Evolutionary conservation across 2,797 vertebrate species (phyloP), one percentile per base, ranked within the genome.

Genomic region (Trachurus trachurus): DNA sequence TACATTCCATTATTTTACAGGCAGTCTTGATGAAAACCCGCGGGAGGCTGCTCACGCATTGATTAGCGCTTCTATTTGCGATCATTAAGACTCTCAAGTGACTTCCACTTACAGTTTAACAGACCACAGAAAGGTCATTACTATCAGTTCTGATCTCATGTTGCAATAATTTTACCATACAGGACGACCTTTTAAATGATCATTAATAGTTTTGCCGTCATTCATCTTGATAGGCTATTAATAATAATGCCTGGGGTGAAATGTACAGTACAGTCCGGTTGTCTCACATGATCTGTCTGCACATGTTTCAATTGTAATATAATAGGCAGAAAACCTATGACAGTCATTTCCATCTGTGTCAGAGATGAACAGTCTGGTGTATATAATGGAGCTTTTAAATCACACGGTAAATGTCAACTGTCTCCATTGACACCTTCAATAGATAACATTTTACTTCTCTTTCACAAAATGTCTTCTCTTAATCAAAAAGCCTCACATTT

Each of bases 21-120:
- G 37, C 61, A 61, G 22, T 70, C 77, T 61, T 67, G 22, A 61
- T 71, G 57, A 61, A 77, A 76, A 56, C 66, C 65, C 42, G 11
- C 6, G 17, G 34, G 59, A 68, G 66, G n/a, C 15, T 13, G 49
- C 60, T 76, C 47, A 44, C 54, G 62, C 71, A 58, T 37, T 76
- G 71, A 88, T 84, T 74, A 80, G 70, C 50, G 71, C 49, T 85
- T 71, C 37, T 61, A 49, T 77, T 75, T 42, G 31, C 17, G 31
- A 64, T 54, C 64, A 83, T 85, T 77, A 87, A 73, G 53, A 74
- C 47, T 82, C 68, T 68, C 60, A 42, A 78, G 53, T 52, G 65
- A 57, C 53, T 66, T 26, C 64, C 16, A 77, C 66, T 85, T 72
- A 69, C 29, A 66, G 53, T 66, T 78, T 79, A 50, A 82, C 75